A percentile compares a stretch with the other conserved stretches of the same genome.
Evolutionary conservation across 1,140 invertebrate genomes (phyloP).

Genomic region (Gonatopus flavifemur): DNA sequence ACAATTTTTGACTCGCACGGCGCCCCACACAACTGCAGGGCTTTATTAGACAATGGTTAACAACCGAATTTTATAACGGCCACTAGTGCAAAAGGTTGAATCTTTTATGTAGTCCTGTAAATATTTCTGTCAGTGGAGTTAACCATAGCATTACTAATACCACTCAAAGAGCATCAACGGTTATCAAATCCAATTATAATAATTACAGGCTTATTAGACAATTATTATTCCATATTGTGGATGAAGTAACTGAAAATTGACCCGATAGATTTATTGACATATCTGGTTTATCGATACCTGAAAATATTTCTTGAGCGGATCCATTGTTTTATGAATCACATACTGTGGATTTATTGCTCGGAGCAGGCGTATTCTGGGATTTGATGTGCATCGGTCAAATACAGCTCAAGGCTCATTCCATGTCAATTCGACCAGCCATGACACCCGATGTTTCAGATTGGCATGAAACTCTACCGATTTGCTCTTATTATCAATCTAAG

Average conservation of each 20-base stretch:
- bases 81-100: slow-evolving; percentile 4
- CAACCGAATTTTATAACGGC: slow-evolving; percentile 23
- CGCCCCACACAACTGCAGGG: slow-evolving; percentile 10
- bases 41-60: slow-evolving; percentile 18
- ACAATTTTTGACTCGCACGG: slow-evolving; percentile 10
- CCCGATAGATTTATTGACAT: slow-evolving; percentile 11
- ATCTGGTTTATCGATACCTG: slow-evolving; percentile 5
- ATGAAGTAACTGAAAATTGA: too few relatives aligned
- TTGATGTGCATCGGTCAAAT: slow-evolving; percentile 29
- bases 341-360: too few relatives aligned
- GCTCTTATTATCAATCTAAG: background rate
- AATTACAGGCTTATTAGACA: slow-evolving; percentile 7
- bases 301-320: slow-evolving; percentile 26
- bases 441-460: slow-evolving; percentile 35
- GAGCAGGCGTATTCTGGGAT: too few relatives aligned
- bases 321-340: slow-evolving; percentile 23
- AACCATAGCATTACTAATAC: too few relatives aligned
- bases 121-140: slow-evolving; percentile 10
- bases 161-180: slow-evolving; percentile 5
- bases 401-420: slow-evolving; percentile 25
- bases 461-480: background rate
- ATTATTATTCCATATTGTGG: slow-evolving; percentile 16
- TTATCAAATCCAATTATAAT: slow-evolving; percentile 14
- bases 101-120: background rate
- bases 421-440: too few relatives aligned